phyloP scores from a whole-genome alignment of 2,113 vertebrate species.

The Baryphthengus martii region DNA sequence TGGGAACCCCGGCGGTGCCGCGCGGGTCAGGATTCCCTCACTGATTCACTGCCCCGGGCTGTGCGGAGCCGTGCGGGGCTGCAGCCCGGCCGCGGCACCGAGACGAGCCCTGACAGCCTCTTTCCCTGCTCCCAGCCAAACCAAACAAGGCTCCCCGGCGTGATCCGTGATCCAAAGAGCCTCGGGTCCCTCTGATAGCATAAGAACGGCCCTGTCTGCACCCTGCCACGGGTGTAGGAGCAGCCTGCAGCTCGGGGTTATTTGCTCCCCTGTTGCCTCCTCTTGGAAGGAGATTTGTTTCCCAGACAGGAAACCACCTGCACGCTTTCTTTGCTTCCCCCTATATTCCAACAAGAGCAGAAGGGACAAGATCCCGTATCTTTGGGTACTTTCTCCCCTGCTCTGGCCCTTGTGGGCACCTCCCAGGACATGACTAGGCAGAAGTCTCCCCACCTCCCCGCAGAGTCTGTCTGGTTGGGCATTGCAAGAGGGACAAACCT shows the following conservation, averaged over 20 bases:
- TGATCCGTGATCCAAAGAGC: not conserved
- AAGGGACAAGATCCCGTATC: not conserved
- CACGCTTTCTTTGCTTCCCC: not conserved
- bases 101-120: not conserved
- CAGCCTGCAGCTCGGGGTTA: not conserved
- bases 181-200: not conserved
- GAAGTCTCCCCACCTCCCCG: not conserved
- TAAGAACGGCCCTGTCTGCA: not conserved
- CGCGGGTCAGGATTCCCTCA: not conserved
- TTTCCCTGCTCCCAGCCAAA: not conserved
- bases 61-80: not conserved
- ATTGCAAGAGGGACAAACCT: not conserved
- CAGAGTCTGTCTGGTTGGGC: not conserved
- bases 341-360: not conserved
- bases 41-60: not conserved
- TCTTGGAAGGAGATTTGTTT: not conserved
- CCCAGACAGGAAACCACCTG: not conserved
- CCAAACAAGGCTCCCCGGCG: not conserved
- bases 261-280: not conserved
- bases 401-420: not conserved
- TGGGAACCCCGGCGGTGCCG: not conserved
- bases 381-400: not conserved
- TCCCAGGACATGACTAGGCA: not conserved
- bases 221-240: not conserved
- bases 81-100: not conserved